Conservation (phyloP, 1,140 invertebrate genomes). For the Grapholita molesta region DNA sequence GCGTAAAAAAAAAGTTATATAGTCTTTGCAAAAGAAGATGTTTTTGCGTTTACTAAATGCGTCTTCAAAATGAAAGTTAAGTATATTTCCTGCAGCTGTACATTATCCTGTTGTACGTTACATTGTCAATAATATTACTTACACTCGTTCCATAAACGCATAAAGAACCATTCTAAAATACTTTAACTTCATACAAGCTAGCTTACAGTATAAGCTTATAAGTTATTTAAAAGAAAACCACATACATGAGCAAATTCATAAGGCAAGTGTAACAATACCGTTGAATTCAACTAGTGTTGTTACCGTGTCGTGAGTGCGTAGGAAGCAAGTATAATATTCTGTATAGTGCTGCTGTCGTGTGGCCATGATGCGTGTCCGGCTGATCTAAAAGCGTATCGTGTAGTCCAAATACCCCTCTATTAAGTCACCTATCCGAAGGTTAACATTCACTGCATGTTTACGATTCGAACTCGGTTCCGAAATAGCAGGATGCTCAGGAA, state of each 20-base stretch:
- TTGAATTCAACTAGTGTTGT: slow-evolving; percentile 45
- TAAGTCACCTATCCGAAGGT: slow-evolving; percentile 56
- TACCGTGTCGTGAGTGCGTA: slow-evolving; percentile 54
- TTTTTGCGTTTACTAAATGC: no score
- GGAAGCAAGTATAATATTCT: slow-evolving; percentile 48
- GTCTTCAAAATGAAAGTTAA: no score
- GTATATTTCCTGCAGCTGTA: no score
- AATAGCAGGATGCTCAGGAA: slow-evolving; percentile 47
- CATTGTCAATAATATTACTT: not conserved
- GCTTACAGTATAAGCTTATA: not conserved
- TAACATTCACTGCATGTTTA: slow-evolving; percentile 14
- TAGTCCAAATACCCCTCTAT: slow-evolving; percentile 48
- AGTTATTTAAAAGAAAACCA: slow-evolving; percentile 14
- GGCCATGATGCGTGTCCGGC: slow-evolving; percentile 59
- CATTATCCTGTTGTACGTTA: not conserved
- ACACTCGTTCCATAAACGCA: slow-evolving; percentile 5
- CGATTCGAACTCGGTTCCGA: slow-evolving; percentile 44
- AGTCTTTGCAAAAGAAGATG: no score
- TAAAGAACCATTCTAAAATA: not conserved
- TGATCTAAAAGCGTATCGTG: slow-evolving; percentile 62
- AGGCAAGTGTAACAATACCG: slow-evolving; percentile 37
- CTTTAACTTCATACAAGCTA: not conserved
- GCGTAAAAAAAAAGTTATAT: no score
- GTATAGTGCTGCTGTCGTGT: slow-evolving; percentile 60
- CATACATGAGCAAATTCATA: slow-evolving; percentile 26